Evolutionary conservation across 2,888 invertebrate species (phyloP).

Genomic region (Drosophila stalkeri): DNA sequence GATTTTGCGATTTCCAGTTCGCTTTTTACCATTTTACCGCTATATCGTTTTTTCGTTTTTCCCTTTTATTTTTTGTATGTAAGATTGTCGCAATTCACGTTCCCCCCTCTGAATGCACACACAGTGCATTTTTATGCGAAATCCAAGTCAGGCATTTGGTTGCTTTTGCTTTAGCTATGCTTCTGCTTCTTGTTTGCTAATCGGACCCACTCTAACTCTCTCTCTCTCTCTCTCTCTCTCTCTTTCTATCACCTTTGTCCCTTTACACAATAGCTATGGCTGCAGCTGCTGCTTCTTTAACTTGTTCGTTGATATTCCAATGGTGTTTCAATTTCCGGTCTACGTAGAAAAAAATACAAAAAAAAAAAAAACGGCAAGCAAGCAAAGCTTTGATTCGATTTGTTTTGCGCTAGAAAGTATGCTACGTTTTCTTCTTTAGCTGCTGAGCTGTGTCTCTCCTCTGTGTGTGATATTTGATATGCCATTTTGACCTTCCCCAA

Average conservation of each 20-base stretch:
- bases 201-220: constrained; percentile 20
- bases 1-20: constrained; percentile 68
- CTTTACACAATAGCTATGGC: not conserved
- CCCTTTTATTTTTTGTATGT: constrained; percentile 16
- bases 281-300: constrained; percentile 11
- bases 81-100: constrained; percentile 39
- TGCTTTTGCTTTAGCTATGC: constrained; percentile 14
- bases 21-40: constrained; percentile 43
- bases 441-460: not conserved
- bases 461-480: constrained; percentile 33
- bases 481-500: constrained; percentile 2
- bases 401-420: constrained; percentile 28
- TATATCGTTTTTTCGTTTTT: not conserved
- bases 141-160: constrained; percentile 51
- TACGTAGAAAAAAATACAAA: constrained; percentile 6
- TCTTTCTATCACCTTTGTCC: not conserved
- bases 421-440: constrained; percentile 14
- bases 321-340: constrained; percentile 63
- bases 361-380: not conserved
- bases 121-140: constrained; percentile 70
- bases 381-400: constrained; percentile 29
- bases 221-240: not conserved
- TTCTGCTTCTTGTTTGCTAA: constrained; percentile 57
- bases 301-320: constrained; percentile 62
- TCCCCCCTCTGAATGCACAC: constrained; percentile 47